Evolutionary conservation across 1,140 invertebrate genomes (phyloP).

Genomic region (Daktulosphaira vitifoliae): DNA sequence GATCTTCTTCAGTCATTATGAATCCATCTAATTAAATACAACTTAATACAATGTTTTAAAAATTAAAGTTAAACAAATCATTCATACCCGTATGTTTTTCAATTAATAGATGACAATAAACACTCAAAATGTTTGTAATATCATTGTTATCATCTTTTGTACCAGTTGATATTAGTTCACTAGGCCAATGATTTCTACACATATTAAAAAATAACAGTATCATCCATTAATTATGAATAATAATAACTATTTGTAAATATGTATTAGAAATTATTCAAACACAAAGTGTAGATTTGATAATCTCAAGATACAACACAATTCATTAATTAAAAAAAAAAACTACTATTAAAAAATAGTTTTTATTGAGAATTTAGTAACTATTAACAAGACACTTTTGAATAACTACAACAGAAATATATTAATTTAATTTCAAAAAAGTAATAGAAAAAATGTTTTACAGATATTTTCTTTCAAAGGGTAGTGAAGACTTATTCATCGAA

Average conservation of each 20-base stretch:
- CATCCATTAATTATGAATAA: neutral
- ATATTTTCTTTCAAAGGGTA: no score
- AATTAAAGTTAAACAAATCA: neutral
- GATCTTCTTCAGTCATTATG: conserved; percentile 28
- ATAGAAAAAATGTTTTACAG: no score
- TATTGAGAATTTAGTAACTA: no score
- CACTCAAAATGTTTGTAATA: conserved; percentile 57
- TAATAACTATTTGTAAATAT: neutral
- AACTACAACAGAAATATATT: no score
- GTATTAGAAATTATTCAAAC: neutral
- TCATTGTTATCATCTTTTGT: conserved; percentile 55
- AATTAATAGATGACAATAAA: conserved; percentile 60
- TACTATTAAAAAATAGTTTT: no score
- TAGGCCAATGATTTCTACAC: conserved; percentile 50
- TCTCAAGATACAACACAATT: neutral
- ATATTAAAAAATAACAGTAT: neutral
- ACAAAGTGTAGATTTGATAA: conserved; percentile 3
- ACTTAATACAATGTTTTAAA: neutral
- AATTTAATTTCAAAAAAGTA: no score
- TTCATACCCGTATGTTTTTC: conserved; percentile 56
- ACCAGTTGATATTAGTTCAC: conserved; percentile 50
- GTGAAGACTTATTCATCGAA: no score
- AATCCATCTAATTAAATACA: conserved; percentile 18
- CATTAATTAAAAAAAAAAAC: no score
- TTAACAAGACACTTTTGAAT: no score